Conservation (phyloP, 2,888 invertebrate species). For the Xestia sexstrigata region DNA sequence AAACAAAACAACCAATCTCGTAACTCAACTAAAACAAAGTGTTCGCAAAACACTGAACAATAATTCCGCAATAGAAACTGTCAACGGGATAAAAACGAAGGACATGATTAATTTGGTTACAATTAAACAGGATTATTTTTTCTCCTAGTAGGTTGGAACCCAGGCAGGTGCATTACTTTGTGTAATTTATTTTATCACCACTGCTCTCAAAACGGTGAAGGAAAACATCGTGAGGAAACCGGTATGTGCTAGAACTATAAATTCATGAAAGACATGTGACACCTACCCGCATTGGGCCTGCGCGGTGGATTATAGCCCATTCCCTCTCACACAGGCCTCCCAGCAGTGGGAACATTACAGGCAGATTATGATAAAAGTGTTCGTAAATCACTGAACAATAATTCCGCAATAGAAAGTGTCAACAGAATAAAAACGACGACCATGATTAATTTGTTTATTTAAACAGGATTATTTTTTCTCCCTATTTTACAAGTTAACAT, state of each 20-base stretch:
- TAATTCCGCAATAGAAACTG: conserved; percentile 29
- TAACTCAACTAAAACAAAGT: conserved; percentile 56
- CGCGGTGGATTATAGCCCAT: no score
- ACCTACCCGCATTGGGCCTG: no score
- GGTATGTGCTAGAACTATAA: no score
- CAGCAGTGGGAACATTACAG: no score
- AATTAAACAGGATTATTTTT: conserved; percentile 54
- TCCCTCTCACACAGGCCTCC: no score
- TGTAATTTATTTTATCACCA: no score
- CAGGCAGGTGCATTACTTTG: no score
- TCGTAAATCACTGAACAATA: conserved; percentile 46
- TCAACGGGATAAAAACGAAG: conserved; percentile 34
- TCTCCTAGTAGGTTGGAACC: not conserved
- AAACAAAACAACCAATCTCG: conserved; percentile 40
- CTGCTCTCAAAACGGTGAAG: no score
- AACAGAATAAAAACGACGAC: conserved; percentile 34
- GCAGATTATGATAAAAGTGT: no score
- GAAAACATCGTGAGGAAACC: no score
- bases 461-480: conserved; percentile 42
- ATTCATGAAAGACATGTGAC: no score
- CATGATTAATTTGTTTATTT: conserved; percentile 47
- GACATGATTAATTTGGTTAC: conserved; percentile 42
- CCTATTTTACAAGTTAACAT: conserved; percentile 56
- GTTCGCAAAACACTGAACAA: conserved; percentile 48
- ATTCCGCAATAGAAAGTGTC: conserved; percentile 25